phyloP scores from a whole-genome alignment of 2,797 vertebrate species.

The Hippopotamyrus pictus region DNA sequence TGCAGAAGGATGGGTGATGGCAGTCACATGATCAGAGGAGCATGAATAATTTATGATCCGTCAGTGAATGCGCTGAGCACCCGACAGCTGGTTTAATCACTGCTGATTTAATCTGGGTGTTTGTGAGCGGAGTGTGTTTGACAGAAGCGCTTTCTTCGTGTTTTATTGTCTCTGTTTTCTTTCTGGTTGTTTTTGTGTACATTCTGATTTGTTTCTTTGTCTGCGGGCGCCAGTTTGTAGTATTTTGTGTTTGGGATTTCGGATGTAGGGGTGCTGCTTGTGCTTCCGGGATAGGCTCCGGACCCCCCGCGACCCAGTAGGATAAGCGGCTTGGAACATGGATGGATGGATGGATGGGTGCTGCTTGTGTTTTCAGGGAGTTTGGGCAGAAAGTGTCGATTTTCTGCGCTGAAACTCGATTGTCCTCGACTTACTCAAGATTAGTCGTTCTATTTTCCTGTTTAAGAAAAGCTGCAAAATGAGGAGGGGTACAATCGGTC shows the following conservation, averaged over 20 bases:
- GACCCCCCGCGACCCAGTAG: too few relatives aligned
- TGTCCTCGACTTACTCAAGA: not conserved
- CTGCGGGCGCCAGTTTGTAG: conserved; percentile 1
- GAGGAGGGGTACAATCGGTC: not conserved
- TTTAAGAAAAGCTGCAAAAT: not conserved
- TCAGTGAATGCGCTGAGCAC: not conserved
- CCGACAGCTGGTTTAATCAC: conserved; percentile 16
- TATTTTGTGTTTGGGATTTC: not conserved
- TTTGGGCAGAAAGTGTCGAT: not conserved
- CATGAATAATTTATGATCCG: conserved; percentile 14
- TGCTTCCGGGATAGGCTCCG: too few relatives aligned
- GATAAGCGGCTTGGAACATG: too few relatives aligned
- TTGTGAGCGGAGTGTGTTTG: not conserved
- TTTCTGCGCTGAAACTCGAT: not conserved
- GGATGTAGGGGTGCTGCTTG: not conserved
- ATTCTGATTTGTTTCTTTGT: conserved; percentile 15
- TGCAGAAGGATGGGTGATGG: not conserved
- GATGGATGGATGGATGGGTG: not conserved
- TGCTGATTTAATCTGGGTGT: conserved; percentile 20
- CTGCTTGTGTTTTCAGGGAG: not conserved
- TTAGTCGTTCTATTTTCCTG: not conserved
- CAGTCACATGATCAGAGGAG: conserved; percentile 10
- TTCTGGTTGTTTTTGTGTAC: not conserved
- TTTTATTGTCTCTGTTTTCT: not conserved
- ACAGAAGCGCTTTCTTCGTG: not conserved